Conservation (phyloP, 2,888 invertebrate genomes). For the Apamea crenata region DNA sequence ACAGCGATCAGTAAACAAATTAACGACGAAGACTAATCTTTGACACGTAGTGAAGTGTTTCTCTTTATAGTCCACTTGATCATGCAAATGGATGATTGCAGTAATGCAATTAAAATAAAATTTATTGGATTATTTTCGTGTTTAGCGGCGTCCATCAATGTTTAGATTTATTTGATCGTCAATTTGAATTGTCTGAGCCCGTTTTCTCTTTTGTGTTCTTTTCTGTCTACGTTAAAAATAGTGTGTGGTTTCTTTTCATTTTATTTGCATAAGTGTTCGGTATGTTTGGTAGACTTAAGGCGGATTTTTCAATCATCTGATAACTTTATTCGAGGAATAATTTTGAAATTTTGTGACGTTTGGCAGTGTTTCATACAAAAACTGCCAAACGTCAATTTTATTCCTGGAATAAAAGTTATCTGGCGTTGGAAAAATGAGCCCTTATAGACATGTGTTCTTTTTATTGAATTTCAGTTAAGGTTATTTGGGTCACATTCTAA, state of each 20-base stretch:
- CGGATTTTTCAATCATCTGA: too few relatives aligned
- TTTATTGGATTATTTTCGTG: conserved; percentile 17
- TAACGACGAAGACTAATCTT: conserved; percentile 40
- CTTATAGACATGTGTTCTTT: conserved; percentile 30
- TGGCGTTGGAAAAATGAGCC: too few relatives aligned
- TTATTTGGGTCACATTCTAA: conserved; percentile 34
- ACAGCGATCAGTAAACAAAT: conserved; percentile 42
- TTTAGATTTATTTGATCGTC: conserved; percentile 49
- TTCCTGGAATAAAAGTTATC: too few relatives aligned
- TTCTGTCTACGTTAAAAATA: background rate
- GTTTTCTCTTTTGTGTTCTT: conserved; percentile 49
- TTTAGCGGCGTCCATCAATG: conserved; percentile 29
- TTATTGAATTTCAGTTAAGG: conserved; percentile 12
- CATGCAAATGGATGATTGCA: conserved; percentile 35
- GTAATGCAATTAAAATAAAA: conserved; percentile 36
- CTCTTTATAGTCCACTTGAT: conserved; percentile 5
- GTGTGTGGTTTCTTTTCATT: conserved; percentile 18
- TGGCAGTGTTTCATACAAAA: too few relatives aligned
- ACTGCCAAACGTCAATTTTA: too few relatives aligned
- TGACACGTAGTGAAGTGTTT: conserved; percentile 25
- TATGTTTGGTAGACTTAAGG: conserved; percentile 17
- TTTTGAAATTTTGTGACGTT: too few relatives aligned
- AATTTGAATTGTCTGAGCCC: conserved; percentile 22
- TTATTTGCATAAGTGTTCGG: conserved; percentile 40
- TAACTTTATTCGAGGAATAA: too few relatives aligned